Evolutionary conservation across 2,888 invertebrate species (phyloP).

Genomic region (Hedychridium roseum): DNA sequence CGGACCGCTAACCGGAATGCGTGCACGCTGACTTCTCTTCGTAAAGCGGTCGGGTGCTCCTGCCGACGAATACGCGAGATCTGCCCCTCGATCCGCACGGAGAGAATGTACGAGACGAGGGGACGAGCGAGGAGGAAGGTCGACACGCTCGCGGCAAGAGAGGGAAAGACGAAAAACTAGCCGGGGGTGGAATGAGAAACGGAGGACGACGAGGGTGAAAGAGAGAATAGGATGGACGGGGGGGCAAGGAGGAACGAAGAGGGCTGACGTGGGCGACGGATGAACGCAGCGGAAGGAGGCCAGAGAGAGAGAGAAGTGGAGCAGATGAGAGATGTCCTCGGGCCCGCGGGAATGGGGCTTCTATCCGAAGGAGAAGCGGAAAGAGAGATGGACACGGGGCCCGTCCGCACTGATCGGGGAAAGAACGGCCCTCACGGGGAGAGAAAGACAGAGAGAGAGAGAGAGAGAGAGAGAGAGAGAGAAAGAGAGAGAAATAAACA

Average conservation of each 20-base stretch:
- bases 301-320: neutral
- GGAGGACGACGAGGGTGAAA: conserved; percentile 21
- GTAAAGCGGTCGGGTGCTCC: conserved; percentile 38
- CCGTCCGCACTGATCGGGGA: conserved; percentile 17
- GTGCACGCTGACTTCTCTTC: conserved; percentile 34
- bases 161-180: neutral
- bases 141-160: neutral
- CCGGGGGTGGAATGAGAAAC: conserved; percentile 5
- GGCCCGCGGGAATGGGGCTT: conserved; percentile 31
- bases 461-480: conserved; percentile 9
- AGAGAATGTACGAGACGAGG: conserved; percentile 12
- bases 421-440: too few species aligned
- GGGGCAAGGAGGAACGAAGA: conserved; percentile 18
- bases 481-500: conserved; percentile 10
- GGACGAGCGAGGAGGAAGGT: conserved; percentile 16
- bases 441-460: neutral
- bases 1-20: conserved; percentile 47
- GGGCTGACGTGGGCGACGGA: conserved; percentile 17
- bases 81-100: conserved; percentile 21
- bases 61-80: too few species aligned
- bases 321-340: conserved; percentile 7
- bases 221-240: conserved; percentile 4
- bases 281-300: conserved; percentile 12
- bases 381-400: conserved; percentile 14
- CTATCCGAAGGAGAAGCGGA: conserved; percentile 18